Conservation (phyloP, 1,140 invertebrate species). For the Drosophila busckii region DNA sequence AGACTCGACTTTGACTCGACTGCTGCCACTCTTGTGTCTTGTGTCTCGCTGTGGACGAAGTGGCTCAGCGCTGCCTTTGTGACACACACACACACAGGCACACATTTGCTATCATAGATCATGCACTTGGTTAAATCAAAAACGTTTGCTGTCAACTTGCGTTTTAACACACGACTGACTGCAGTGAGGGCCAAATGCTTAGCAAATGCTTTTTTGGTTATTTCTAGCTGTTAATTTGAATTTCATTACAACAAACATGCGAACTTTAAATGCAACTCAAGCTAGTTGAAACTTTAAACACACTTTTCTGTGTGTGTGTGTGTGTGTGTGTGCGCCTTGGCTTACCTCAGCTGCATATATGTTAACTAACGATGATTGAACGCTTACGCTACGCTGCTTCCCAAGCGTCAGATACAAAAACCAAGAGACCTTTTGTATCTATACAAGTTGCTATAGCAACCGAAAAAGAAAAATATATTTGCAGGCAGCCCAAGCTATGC, state of each 20-base stretch:
- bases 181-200: conserved; percentile 41
- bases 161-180: conserved; percentile 55
- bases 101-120: conserved; percentile 75
- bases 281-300: too few relatives aligned
- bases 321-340: conserved; percentile 17
- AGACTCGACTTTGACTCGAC: conserved; percentile 27
- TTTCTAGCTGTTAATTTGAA: conserved; percentile 28
- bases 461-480: too few relatives aligned
- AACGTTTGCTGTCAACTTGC: conserved; percentile 65
- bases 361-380: conserved; percentile 79
- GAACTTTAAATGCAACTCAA: conserved; percentile 44
- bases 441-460: conserved; percentile 34
- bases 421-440: conserved; percentile 33
- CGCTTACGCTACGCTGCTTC: conserved; percentile 74
- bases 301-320: conserved; percentile 16
- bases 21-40: conserved; percentile 7
- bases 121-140: conserved; percentile 76
- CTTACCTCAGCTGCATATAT: conserved; percentile 48
- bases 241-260: conserved; percentile 30
- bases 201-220: conserved; percentile 31
- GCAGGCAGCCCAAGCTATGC: too few relatives aligned
- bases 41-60: conserved; percentile 4
- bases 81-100: too few relatives aligned
- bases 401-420: conserved; percentile 64
- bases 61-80: conserved; percentile 46